Evolutionary conservation across 2,888 invertebrate genomes (phyloP).

Genomic region (Arctia plantaginis): DNA sequence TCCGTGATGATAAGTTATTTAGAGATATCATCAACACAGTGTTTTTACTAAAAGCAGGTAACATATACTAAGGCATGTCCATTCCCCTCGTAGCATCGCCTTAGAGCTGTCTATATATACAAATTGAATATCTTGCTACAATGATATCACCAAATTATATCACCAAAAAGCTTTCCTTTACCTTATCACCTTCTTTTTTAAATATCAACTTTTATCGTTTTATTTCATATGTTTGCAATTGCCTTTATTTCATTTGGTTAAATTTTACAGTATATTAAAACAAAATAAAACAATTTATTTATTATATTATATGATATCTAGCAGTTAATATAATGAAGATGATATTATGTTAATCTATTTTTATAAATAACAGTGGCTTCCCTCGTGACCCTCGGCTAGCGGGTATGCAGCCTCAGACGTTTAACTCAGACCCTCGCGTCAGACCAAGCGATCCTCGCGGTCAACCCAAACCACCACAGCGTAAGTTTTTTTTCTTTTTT

Average conservation of each 20-base stretch:
- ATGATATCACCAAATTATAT: too few relatives aligned
- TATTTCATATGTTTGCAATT: background rate
- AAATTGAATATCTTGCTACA: too few relatives aligned
- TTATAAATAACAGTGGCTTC: conserved; percentile 56
- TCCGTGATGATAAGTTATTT: too few relatives aligned
- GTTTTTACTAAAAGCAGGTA: too few relatives aligned
- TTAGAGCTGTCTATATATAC: too few relatives aligned
- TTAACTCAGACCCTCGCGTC: conserved; percentile 87
- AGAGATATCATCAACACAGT: too few relatives aligned
- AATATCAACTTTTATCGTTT: background rate
- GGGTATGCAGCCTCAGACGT: conserved; percentile 68
- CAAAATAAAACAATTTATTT: too few relatives aligned
- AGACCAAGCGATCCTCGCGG: conserved; percentile 89
- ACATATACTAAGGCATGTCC: too few relatives aligned
- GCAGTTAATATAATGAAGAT: background rate
- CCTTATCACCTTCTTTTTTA: background rate
- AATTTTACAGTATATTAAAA: background rate
- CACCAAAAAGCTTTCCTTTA: too few relatives aligned
- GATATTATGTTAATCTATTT: background rate
- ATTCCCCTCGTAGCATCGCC: too few relatives aligned
- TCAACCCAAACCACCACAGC: conserved; percentile 77
- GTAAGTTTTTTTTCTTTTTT: conserved; percentile 58
- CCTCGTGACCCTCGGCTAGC: conserved; percentile 81
- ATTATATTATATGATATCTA: background rate
- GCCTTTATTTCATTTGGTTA: background rate